Conservation (phyloP, 92 coral and sea anemone genomes). For the Micromussa lordhowensis region DNA sequence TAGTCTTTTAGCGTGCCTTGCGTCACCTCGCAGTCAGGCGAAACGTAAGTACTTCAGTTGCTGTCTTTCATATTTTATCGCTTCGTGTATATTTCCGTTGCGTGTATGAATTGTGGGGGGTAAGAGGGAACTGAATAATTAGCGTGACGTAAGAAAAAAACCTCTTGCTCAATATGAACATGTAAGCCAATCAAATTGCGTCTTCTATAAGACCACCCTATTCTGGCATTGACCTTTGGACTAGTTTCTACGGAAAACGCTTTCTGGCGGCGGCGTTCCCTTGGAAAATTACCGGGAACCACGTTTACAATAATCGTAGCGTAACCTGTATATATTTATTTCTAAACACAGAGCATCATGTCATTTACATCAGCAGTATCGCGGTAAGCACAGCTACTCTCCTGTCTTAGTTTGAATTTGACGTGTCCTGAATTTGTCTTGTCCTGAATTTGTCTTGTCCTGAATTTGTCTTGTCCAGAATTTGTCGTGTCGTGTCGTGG, state of each 20-base stretch:
- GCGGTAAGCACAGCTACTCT: constrained; percentile 44
- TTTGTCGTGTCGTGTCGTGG: background rate
- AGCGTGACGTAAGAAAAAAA: constrained; percentile 25
- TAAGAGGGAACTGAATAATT: background rate
- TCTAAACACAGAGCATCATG: constrained; percentile 31
- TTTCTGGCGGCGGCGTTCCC: constrained; percentile 37
- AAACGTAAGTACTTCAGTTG: background rate
- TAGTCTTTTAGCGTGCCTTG: background rate
- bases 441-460: constrained; percentile 14
- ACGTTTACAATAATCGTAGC: constrained; percentile 32
- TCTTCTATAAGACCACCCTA: background rate
- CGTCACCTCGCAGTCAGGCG: background rate
- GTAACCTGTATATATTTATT: constrained; percentile 49
- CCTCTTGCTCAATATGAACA: constrained; percentile 20
- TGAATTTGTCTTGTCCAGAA: constrained; percentile 3
- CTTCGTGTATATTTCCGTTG: background rate
- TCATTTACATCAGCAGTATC: constrained; percentile 70
- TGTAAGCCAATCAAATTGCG: constrained; percentile 35
- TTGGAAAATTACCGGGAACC: constrained; percentile 19
- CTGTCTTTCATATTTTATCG: background rate
- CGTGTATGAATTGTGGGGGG: background rate
- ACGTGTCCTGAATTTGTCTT: background rate
- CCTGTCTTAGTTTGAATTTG: background rate
- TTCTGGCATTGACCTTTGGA: constrained; percentile 40
- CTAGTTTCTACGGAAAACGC: constrained; percentile 25